Percentiles rank a stretch among this genome's conserved stretches.
Conservation (phyloP, 2,888 invertebrate species). For the Pachymerium ferrugineum region DNA sequence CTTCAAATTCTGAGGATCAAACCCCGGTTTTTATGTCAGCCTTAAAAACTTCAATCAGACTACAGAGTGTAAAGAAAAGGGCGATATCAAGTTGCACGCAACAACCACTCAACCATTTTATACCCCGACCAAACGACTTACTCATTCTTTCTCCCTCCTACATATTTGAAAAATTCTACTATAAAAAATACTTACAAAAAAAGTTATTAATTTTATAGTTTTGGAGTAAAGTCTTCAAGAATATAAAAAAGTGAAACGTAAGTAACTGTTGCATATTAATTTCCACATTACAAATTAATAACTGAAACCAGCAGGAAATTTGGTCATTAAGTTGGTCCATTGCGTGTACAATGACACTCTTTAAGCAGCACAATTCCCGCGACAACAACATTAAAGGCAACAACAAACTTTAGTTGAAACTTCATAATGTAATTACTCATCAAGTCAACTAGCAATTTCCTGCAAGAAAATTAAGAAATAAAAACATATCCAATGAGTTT, state of each 20-base stretch:
- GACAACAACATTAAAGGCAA: neutral
- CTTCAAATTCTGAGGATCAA: neutral
- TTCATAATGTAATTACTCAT: conserved; percentile 8
- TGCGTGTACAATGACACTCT: neutral
- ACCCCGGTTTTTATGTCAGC: neutral
- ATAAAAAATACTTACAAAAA: neutral
- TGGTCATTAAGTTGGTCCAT: neutral
- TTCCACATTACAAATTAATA: neutral
- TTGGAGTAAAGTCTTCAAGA: too few species aligned
- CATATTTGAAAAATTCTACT: neutral
- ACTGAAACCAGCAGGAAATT: neutral
- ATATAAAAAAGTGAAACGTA: neutral
- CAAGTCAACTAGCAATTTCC: neutral
- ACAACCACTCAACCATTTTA: conserved; percentile 13
- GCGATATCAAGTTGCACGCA: conserved; percentile 8
- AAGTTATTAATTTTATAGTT: too few species aligned
- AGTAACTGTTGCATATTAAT: neutral
- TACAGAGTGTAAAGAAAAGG: neutral
- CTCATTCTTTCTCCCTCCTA: neutral
- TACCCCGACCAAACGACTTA: neutral
- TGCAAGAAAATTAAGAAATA: neutral
- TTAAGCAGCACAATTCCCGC: neutral
- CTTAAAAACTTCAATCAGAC: conserved; percentile 4
- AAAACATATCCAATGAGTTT: neutral
- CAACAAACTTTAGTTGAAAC: neutral